Percentiles rank a stretch among this genome's conserved stretches.
Conservation (phyloP, 1,140 invertebrate genomes). For the Ladona fulva region DNA sequence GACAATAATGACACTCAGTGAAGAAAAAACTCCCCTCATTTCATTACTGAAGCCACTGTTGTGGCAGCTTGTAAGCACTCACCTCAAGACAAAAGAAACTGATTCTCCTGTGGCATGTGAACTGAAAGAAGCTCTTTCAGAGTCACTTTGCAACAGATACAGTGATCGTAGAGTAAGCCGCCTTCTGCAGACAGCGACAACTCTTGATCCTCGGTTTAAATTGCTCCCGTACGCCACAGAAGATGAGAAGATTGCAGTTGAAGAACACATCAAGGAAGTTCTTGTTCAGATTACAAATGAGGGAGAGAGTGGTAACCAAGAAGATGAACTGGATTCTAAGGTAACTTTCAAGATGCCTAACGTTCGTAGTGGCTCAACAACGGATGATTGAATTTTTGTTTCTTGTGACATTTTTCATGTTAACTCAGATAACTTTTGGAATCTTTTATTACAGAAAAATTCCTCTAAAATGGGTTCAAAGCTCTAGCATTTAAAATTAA, state of each 20-base stretch:
- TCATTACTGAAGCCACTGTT: slow-evolving; percentile 45
- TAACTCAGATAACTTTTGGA: no score
- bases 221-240: slow-evolving; percentile 38
- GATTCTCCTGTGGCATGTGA: slow-evolving; percentile 35
- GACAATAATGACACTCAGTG: slow-evolving; percentile 44
- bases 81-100: slow-evolving; percentile 38
- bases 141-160: slow-evolving; percentile 31
- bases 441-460: no score
- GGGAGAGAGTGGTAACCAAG: slow-evolving; percentile 23
- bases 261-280: slow-evolving; percentile 38
- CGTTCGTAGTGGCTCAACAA: no score
- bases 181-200: slow-evolving; percentile 41
- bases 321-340: background rate
- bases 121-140: slow-evolving; percentile 38
- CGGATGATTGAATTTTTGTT: no score
- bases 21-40: slow-evolving; percentile 44
- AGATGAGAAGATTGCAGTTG: slow-evolving; percentile 36
- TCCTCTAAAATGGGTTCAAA: no score
- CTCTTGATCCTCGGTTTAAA: slow-evolving; percentile 40
- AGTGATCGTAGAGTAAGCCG: slow-evolving; percentile 35
- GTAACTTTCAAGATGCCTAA: background rate
- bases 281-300: slow-evolving; percentile 35
- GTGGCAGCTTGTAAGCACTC: slow-evolving; percentile 41
- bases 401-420: no score
- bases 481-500: no score